These are phyloP conservation scores for Microctenopoma stevenorrisi DNA, from an alignment of 2,797 vertebrate genomes.

Conservation along the genomic window DNA sequence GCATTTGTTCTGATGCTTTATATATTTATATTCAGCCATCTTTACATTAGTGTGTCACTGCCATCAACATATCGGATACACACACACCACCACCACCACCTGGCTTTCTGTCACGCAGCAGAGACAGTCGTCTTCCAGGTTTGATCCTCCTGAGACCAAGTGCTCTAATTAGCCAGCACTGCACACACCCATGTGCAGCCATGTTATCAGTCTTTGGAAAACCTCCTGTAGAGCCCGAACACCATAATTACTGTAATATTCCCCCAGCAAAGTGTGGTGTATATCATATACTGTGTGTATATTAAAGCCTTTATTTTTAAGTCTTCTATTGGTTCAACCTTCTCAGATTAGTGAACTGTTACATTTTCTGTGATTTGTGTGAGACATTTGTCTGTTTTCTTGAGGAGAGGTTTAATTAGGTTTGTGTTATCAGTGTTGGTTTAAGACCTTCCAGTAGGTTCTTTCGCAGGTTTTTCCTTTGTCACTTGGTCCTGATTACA, in stretches of 20 bases:
- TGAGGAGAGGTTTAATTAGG: no score
- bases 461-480: no score
- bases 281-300: not conserved
- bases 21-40: not conserved
- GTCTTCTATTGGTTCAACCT: no score
- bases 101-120: conserved; percentile 69
- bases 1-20: not conserved
- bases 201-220: conserved; percentile 43
- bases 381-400: no score
- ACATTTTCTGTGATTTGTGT: no score
- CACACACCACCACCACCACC: conserved; percentile 34
- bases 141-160: conserved; percentile 72
- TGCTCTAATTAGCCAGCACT: conserved; percentile 65
- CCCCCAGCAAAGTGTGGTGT: conserved; percentile 10
- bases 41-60: conserved; percentile 47
- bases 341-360: no score
- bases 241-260: conserved; percentile 49
- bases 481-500: no score
- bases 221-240: conserved; percentile 34
- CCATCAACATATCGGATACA: conserved; percentile 45
- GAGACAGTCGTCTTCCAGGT: conserved; percentile 59
- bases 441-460: not conserved
- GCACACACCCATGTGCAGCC: conserved; percentile 29
- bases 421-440: not conserved
- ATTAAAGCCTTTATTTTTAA: not conserved